Percentiles rank a stretch among this genome's conserved stretches.
Conservation (phyloP, 2,113 vertebrate genomes). For the Pseudorectes ferrugineus region DNA sequence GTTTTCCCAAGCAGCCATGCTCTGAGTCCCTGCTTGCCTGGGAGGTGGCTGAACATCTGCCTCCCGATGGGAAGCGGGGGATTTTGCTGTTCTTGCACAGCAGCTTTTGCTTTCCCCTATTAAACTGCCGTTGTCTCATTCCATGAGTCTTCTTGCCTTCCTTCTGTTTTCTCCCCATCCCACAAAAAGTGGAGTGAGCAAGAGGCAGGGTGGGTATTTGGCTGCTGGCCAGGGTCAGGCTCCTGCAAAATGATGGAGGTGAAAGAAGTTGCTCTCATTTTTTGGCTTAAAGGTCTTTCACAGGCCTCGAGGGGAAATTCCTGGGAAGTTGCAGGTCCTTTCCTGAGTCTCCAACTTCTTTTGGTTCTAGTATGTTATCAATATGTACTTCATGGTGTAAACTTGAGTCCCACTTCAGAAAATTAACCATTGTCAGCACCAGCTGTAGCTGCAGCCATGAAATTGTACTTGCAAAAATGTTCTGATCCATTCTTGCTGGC, state of each 20-base stretch:
- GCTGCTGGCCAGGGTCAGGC: neutral
- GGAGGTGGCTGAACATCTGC: neutral
- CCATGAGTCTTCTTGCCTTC: fast-evolving
- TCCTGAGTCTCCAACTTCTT: neutral
- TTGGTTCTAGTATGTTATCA: neutral
- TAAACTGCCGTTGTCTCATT: neutral
- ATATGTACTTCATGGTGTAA: neutral
- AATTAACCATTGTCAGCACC: neutral
- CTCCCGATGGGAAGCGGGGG: neutral
- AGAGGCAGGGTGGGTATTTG: neutral
- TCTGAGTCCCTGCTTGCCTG: neutral
- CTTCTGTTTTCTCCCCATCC: neutral
- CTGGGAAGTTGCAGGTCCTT: neutral
- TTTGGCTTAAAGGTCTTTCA: neutral
- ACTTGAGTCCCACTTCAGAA: neutral
- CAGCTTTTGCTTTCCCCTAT: neutral
- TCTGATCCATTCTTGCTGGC: neutral
- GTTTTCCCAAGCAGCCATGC: neutral
- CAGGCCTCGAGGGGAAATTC: neutral
- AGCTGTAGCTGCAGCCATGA: neutral
- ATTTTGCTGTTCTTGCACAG: neutral
- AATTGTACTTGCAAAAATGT: neutral
- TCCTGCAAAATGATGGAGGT: neutral
- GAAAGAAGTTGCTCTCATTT: neutral
- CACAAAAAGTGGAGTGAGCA: neutral